Evolutionary conservation across 2,113 vertebrate species (phyloP), one percentile per base, ranked within the genome.

Genomic region (Isichthys henryi): DNA sequence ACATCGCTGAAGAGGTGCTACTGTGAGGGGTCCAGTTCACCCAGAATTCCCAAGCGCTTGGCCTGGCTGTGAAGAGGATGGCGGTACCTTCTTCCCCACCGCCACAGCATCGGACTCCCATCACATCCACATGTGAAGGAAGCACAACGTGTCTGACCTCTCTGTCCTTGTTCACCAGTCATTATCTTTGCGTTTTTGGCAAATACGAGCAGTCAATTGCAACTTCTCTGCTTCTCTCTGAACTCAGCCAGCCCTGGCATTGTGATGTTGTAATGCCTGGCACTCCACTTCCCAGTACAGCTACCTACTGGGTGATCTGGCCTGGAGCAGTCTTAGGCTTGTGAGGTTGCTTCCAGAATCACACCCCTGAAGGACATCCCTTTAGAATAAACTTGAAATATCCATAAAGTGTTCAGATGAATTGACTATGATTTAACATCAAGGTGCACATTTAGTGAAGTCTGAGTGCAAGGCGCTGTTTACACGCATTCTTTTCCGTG

Each of bases 381-480:
- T 52, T 87, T 83, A 43, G 35, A 27, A 83, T 83, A 80, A 83
- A 83, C 74, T 89, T 56, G 35, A 83, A 89, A 45, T 53, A 23
- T 83, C 70, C 92, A 88, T 90, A 88, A 92, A 90, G 87, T 92
- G 90, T 91, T 92, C 31, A 83, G 35, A 49, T 87, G 89, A 93
- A 91, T 43, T 90, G 88, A 62, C 13, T 70, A 70, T 27, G 27
- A 88, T 88, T 10, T 88, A 58, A 92, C 89, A 90, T 92, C 92
- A 91, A 91, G 90, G 90, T 77, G 50, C 50, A 90, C 58, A 77
- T 89, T 48, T 92, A 91, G 91, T 90, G 86, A 90, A 91, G 92
- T 77, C 90, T 91, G 88, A 93, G 90, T 89, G 77, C 90, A 45
- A 91, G 88, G 88, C 88, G 92, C 91, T 35, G 92, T 93, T 87